A percentile compares a stretch with the other conserved stretches of the same genome.
phyloP scores from a whole-genome alignment of 2,113 vertebrate genomes.

The Glaucidium brasilianum region DNA sequence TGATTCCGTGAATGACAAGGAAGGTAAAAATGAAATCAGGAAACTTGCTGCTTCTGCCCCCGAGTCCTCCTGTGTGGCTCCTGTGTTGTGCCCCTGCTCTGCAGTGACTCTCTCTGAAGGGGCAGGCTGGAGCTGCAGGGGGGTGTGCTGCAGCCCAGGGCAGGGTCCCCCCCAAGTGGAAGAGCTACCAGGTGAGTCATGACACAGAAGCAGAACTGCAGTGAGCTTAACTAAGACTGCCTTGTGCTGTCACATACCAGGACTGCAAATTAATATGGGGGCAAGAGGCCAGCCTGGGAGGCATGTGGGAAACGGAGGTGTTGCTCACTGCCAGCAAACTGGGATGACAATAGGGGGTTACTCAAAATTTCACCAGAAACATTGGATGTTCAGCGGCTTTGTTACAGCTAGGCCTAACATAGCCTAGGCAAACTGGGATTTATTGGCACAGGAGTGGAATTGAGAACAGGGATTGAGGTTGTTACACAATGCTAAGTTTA shows the following conservation, averaged over 20 bases:
- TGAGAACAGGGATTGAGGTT: background rate
- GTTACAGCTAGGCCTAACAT: accelerated
- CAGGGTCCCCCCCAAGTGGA: accelerated
- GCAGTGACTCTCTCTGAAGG: background rate
- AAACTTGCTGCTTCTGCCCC: background rate
- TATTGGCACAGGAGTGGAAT: background rate
- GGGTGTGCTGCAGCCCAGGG: background rate
- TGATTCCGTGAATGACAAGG: accelerated
- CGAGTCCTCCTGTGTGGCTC: accelerated
- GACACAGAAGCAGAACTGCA: background rate
- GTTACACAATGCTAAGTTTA: background rate
- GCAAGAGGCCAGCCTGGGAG: background rate
- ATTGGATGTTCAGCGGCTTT: accelerated
- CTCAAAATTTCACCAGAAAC: background rate
- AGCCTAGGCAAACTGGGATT: background rate
- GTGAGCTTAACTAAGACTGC: background rate
- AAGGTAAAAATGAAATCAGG: background rate
- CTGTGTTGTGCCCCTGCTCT: background rate
- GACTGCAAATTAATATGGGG: background rate
- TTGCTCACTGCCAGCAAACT: background rate
- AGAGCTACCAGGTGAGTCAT: background rate
- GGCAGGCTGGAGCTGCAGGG: background rate
- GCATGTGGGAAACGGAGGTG: background rate
- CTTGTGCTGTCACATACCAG: background rate
- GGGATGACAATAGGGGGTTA: background rate